Evolutionary conservation across 2,797 vertebrate species (phyloP), one percentile per base, ranked within the genome.

Genomic region (Hoplostethus atlanticus): DNA sequence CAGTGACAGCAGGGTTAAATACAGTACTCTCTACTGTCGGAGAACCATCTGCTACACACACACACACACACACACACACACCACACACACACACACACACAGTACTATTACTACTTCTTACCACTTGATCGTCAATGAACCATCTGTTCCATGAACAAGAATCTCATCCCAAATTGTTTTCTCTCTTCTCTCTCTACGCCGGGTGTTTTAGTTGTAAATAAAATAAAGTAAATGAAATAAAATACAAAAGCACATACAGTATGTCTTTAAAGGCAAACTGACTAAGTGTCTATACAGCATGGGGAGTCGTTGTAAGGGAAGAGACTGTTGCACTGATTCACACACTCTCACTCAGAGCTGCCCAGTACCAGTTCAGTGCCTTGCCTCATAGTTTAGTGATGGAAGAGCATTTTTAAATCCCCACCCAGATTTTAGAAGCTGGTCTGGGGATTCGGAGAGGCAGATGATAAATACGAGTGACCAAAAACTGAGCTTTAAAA

Each of bases 121-220:
- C 47, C 68, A 68, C 62, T 68, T 48, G 60, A 70, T 60, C 72
- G 52, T 71, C 70, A 77, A 34, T 54, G 28, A 76, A 57, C 60
- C 83, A 79, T 85, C 77, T 85, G 84, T 65, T 82, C 61, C 60
- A 56, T 75, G 70, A 84, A 71, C 51, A 15, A 44, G 36, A 76
- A 55, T 2, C 48, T 80, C 54, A 59, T 83, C 84, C 48, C 72
- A 76, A 59, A 30, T 5, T 0, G 17, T 52, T 69, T 53, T 60
- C 21, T 64, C 47, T 13, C 6, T 25, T 28, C 71, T 61, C 51
- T 57, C 56, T 58, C 56, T 74, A 70, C 12, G 0, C 73, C 30
- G 50, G 64, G 64, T n/a, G 55, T 60, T 89, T 87, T 63, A 87
- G 21, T 89, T 87, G 85, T 56, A 59, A 76, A 50, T 68, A 69